Evolutionary conservation across 2,113 vertebrate genomes (phyloP).

Genomic region (Gila orcuttii): DNA sequence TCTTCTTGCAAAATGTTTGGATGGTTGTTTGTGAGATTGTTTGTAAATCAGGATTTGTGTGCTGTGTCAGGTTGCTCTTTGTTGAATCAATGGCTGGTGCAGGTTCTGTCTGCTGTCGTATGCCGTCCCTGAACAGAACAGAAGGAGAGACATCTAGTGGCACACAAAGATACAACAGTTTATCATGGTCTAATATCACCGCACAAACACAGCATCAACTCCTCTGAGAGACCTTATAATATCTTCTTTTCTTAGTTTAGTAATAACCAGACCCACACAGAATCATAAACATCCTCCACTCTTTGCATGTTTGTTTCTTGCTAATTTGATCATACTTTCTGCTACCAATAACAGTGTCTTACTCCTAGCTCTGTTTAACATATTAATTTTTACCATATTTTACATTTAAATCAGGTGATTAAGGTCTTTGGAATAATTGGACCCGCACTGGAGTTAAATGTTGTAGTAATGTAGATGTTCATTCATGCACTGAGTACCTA

Average conservation of each 20-base stretch:
- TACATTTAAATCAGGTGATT: background rate
- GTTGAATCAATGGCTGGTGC: constrained; percentile 30
- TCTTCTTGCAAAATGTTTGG: background rate
- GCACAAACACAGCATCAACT: background rate
- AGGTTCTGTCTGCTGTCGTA: background rate
- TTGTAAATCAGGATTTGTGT: background rate
- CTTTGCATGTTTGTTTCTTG: background rate
- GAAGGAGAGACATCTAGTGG: constrained; percentile 65
- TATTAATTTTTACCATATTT: background rate
- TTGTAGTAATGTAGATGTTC: background rate
- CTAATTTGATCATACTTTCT: background rate
- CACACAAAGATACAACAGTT: constrained; percentile 32
- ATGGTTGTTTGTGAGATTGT: constrained; percentile 5
- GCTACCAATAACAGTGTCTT: background rate
- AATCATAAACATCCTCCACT: background rate
- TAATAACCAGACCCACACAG: background rate
- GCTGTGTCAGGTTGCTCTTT: constrained; percentile 20
- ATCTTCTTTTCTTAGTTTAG: background rate
- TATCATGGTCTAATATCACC: background rate
- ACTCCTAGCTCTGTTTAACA: background rate
- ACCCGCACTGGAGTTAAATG: background rate
- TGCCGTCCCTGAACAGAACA: constrained; percentile 18
- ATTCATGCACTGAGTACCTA: background rate
- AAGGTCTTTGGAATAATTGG: background rate
- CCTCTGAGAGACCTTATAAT: background rate